Conservation (phyloP, 2,797 vertebrate genomes). For the Adelosebastes latens region DNA sequence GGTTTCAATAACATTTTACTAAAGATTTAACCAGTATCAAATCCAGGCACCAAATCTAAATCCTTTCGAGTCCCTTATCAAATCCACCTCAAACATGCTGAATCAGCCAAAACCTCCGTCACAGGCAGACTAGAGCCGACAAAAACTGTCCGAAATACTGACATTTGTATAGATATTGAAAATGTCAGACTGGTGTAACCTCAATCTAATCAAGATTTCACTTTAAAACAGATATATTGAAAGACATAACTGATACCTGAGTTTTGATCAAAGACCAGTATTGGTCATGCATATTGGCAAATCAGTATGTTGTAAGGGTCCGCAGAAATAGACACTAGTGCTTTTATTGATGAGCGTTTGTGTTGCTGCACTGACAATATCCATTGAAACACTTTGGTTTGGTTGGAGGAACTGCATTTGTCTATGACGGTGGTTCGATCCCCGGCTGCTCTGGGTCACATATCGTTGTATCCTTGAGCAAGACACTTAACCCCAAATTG, state of each 20-base stretch:
- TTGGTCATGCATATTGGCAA: background rate
- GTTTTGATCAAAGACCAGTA: background rate
- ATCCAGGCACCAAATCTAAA: background rate
- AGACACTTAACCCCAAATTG: too few species aligned
- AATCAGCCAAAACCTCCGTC: too few species aligned
- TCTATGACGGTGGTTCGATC: background rate
- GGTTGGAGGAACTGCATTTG: background rate
- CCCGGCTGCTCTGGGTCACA: too few species aligned
- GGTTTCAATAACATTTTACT: background rate
- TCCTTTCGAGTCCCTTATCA: background rate
- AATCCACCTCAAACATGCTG: rapidly evolving
- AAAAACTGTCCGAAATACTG: background rate
- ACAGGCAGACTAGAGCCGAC: too few species aligned
- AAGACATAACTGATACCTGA: background rate
- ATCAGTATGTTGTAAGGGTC: background rate
- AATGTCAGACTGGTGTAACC: background rate
- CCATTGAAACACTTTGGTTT: background rate
- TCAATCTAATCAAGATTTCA: background rate
- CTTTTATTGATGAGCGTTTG: background rate
- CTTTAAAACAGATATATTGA: background rate
- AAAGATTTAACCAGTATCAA: background rate
- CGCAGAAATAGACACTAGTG: background rate
- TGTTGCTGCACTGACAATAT: background rate
- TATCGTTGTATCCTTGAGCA: too few species aligned
- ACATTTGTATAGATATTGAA: background rate